Base-by-base conservation (phyloP, 2,888 invertebrate genomes). In the Syrphus vitripennis region DNA sequence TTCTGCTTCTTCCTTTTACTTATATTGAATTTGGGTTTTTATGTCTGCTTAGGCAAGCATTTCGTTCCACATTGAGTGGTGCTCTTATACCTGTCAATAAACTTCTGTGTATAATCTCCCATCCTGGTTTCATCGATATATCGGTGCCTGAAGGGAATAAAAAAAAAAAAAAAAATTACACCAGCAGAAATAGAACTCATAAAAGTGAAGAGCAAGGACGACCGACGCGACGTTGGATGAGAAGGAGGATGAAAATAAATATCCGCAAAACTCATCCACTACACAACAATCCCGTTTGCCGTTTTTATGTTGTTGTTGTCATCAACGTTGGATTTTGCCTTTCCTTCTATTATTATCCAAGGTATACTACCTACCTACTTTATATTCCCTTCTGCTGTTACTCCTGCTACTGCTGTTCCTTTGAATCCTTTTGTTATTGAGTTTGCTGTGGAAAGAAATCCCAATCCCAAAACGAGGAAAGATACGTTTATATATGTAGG, bases 261-360 rank as follows among this genome's bases (percentile, higher is more conserved):
- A 61, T 84, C 81, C 72, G 48, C 78, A 83, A 78, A n/a, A 83
- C 83, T 84, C 81, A 72, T 81, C 81, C 84, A 84, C 67, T 72
- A 40, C 63, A 29, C 75, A 84, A 29, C 75, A 84, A 84, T 80
- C 65, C 71, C 65, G 80, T 83, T 55, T 53, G 29, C 3, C 59
- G 45, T 45, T 37, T 53, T 50, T 16, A n/a, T n/a, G 26, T 21
- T 83, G 53, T 31, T 72, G 26, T 21, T 34, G 59, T 42, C n/a
- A n/a, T n/a, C n/a, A n/a, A n/a, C n/a, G n/a, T n/a, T n/a, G n/a
- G n/a, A n/a, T 57, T 59, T 57, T 57, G 16, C 24, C 34, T 57
- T 57, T 12, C 24, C 34, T 74, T 21, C 70, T 63, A 63, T 48
- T 48, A 53, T 67, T 29, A 67, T 72, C 31, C 70, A 53, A 63